These are phyloP conservation scores for Himantopus leucocephalus DNA, from an alignment of 2,113 vertebrate genomes.

Conservation along the genomic window DNA sequence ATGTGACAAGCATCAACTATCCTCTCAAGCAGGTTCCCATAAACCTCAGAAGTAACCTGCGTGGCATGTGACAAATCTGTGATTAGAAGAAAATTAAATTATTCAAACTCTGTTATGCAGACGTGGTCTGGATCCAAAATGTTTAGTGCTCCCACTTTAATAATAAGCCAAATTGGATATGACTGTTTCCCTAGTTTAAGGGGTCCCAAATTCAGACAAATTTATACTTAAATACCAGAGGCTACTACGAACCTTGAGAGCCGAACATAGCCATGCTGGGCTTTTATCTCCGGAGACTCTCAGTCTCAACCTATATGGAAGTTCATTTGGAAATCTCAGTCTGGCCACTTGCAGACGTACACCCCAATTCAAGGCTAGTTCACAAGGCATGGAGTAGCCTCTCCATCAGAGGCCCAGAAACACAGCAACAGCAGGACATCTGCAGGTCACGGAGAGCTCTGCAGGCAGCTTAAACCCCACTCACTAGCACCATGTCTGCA, in stretches of 20 bases:
- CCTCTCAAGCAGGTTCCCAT: neutral
- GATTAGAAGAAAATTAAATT: neutral
- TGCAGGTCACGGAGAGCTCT: neutral
- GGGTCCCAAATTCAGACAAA: neutral
- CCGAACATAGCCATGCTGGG: too few species aligned
- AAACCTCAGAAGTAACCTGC: neutral
- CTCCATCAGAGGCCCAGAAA: neutral
- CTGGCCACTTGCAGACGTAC: neutral
- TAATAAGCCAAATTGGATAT: neutral
- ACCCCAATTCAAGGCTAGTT: neutral
- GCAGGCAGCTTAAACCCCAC: neutral
- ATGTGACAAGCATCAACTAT: neutral
- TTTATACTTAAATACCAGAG: neutral
- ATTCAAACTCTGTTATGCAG: neutral
- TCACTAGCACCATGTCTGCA: neutral
- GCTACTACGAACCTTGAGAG: neutral
- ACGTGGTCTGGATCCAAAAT: neutral
- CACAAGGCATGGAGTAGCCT: neutral
- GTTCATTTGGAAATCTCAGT: neutral
- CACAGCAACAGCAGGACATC: neutral
- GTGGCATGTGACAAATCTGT: neutral
- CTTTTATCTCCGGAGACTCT: neutral
- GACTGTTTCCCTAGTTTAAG: neutral
- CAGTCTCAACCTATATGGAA: neutral
- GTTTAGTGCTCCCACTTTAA: neutral